These are phyloP conservation scores for Lagopus leucura DNA, from an alignment of 2,113 vertebrate genomes.

Conservation along the genomic window DNA sequence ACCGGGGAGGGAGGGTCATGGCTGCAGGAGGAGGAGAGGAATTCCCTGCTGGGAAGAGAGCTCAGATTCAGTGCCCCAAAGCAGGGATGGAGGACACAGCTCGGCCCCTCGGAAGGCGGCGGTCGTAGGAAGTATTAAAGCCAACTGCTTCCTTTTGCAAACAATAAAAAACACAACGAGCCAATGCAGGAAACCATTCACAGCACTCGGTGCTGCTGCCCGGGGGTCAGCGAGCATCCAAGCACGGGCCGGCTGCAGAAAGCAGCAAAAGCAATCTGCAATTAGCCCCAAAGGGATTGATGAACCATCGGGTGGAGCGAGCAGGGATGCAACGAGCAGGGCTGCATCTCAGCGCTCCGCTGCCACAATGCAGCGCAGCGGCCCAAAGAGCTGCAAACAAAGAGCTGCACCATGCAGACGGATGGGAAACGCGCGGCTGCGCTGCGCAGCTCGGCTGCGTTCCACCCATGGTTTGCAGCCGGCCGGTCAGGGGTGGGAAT, in stretches of 20 bases:
- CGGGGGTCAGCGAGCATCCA: neutral
- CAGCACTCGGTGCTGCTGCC: neutral
- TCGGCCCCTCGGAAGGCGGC: neutral
- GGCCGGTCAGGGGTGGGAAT: too few relatives aligned
- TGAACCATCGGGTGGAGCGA: neutral
- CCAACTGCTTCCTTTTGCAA: slow-evolving; percentile 75
- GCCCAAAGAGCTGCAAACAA: too few relatives aligned
- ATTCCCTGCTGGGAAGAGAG: neutral
- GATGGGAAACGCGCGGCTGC: too few relatives aligned
- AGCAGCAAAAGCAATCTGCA: neutral
- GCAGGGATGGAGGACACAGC: neutral
- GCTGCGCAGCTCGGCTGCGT: too few relatives aligned
- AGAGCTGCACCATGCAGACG: too few relatives aligned
- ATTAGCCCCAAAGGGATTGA: neutral
- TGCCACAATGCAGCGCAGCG: too few relatives aligned
- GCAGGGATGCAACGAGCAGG: too few relatives aligned
- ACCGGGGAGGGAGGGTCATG: neutral
- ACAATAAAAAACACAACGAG: slow-evolving; percentile 59
- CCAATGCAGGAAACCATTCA: neutral
- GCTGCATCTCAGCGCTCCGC: too few relatives aligned
- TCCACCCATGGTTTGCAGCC: too few relatives aligned
- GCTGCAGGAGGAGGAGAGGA: neutral
- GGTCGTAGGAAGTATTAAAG: slow-evolving; percentile 68
- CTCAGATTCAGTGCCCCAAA: rapidly evolving
- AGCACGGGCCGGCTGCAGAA: rapidly evolving